A percentile compares a stretch with the other conserved stretches of the same genome.
Evolutionary conservation across 2,797 vertebrate species (phyloP).

Genomic region (Saguinus oedipus): DNA sequence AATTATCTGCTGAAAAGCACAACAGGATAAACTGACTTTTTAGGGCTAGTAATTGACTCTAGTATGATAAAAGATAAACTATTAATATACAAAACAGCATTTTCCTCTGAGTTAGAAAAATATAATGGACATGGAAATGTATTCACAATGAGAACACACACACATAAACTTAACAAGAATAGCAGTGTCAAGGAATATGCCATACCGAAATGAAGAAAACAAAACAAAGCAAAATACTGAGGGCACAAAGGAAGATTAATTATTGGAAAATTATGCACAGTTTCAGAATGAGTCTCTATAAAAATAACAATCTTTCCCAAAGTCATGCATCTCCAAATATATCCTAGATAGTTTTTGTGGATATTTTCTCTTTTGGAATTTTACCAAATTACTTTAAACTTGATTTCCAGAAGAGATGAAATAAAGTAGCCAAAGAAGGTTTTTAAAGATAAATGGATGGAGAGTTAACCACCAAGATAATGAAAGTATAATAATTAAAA

Average conservation of each 20-base stretch:
- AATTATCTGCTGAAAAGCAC: neutral
- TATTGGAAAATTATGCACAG: neutral
- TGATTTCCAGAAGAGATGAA: neutral
- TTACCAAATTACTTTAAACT: conserved; percentile 26
- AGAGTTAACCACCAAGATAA: neutral
- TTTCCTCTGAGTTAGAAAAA: neutral
- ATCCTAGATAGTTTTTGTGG: neutral
- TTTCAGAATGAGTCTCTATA: neutral
- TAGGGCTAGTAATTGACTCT: neutral
- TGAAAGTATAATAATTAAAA: conserved; percentile 6
- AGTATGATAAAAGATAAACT: neutral
- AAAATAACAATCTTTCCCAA: neutral
- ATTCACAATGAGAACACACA: neutral
- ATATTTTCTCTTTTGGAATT: neutral
- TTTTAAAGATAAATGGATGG: neutral
- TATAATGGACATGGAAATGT: neutral
- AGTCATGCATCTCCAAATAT: neutral
- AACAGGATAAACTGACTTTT: neutral
- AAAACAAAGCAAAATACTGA: neutral
- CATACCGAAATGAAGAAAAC: neutral
- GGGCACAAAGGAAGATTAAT: neutral
- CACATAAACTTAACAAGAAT: neutral
- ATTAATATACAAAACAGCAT: neutral
- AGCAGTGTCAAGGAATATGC: neutral
- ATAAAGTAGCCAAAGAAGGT: neutral